Percentiles rank a stretch among this genome's conserved stretches.
Evolutionary conservation across 2,888 invertebrate genomes (phyloP).

Genomic region (Pseudoips prasinana): DNA sequence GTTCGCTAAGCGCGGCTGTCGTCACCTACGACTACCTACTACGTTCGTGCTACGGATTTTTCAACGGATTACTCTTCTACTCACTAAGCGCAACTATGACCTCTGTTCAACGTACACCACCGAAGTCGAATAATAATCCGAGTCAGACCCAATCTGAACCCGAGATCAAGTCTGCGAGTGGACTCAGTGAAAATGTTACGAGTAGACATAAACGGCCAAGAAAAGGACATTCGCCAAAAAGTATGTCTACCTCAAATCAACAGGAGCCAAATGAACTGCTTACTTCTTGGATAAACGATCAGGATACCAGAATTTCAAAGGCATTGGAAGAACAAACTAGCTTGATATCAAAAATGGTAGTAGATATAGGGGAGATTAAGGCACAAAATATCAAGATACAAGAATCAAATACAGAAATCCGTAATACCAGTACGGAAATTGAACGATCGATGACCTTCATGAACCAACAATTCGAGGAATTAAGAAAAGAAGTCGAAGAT

Average conservation of each 20-base stretch:
- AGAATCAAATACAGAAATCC: slow-evolving; percentile 1
- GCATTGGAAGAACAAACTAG: neutral
- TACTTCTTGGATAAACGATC: too few species aligned
- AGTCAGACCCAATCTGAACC: too few species aligned
- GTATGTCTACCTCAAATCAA: slow-evolving; percentile 1
- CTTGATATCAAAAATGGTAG: slow-evolving; percentile 1
- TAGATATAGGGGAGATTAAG: slow-evolving; percentile 1
- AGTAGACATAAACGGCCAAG: slow-evolving; percentile 2
- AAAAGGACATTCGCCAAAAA: neutral
- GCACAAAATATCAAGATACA: slow-evolving; percentile 3
- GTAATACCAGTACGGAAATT: slow-evolving; percentile 3
- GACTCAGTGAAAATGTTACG: slow-evolving; percentile 3
- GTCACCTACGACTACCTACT: too few species aligned
- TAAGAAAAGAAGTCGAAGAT: too few species aligned
- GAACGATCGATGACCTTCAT: slow-evolving; percentile 1
- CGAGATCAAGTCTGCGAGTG: neutral
- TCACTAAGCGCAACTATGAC: too few species aligned
- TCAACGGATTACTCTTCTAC: too few species aligned
- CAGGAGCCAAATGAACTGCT: too few species aligned
- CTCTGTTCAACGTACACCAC: too few species aligned
- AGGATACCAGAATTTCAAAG: neutral
- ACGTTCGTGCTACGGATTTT: too few species aligned
- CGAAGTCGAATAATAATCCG: too few species aligned
- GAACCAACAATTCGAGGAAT: too few species aligned
- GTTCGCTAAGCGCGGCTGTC: too few species aligned